These are phyloP conservation scores for Panulirus ornatus DNA, from an alignment of 1,140 invertebrate genomes.

Conservation along the genomic window DNA sequence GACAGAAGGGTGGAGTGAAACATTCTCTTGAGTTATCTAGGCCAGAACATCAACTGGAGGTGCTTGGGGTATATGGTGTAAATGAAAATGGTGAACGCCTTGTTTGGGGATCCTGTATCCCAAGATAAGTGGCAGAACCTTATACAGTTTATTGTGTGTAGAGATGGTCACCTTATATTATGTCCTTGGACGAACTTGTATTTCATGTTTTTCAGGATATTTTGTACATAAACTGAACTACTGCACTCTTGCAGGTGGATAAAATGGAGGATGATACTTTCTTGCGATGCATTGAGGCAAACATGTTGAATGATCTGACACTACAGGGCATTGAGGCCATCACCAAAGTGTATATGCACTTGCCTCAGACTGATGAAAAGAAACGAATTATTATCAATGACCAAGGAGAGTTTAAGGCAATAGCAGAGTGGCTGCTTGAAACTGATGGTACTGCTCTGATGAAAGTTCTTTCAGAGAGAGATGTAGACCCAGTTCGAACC, in stretches of 20 bases:
- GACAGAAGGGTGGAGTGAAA: too few species aligned
- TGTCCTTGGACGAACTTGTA: too few species aligned
- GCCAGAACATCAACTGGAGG: too few species aligned
- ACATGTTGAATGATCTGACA: conserved; percentile 99
- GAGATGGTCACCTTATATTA: too few species aligned
- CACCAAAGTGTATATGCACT: conserved; percentile 97
- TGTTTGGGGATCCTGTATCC: too few species aligned
- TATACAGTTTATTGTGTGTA: too few species aligned
- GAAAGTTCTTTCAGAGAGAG: conserved; percentile 93
- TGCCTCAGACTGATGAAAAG: conserved; percentile 98
- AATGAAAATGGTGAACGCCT: too few species aligned
- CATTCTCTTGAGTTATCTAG: too few species aligned
- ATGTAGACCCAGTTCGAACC: conserved; percentile 97
- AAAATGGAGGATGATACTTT: conserved; percentile 99
- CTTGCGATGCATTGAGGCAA: conserved; percentile 97
- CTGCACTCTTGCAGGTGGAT: conserved; percentile 83
- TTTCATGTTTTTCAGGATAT: too few species aligned
- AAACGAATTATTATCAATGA: conserved; percentile 99
- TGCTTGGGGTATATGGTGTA: too few species aligned
- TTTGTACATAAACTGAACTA: too few species aligned
- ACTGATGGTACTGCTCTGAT: conserved; percentile 99
- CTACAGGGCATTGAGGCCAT: conserved; percentile 88
- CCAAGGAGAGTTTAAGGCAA: conserved; percentile 98
- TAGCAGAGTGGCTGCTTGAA: conserved; percentile 99
- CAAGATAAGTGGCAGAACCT: too few species aligned